Base-by-base conservation (phyloP, 2,888 invertebrate genomes). In the Blera fallax region DNA sequence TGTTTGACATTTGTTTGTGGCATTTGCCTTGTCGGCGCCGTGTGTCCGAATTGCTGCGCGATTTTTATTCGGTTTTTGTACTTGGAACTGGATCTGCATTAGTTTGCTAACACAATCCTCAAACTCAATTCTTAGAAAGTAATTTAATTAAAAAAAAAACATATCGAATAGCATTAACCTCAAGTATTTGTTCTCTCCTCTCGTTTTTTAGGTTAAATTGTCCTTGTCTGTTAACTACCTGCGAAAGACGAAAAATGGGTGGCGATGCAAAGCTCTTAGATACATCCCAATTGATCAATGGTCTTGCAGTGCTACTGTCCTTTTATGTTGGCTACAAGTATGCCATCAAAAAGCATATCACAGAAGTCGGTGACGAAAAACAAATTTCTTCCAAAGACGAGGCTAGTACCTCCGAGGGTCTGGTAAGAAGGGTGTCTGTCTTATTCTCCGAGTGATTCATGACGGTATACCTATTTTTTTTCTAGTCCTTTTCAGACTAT, bases 311-410 rank as follows among this genome's bases (percentile, higher is more conserved):
- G 74, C 88, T 92, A 79, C 87, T 92, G n/a, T 92, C 92, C 34
- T 92, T 92, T 72, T 92, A 90, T 54, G 92, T 91, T 8, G 92
- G 92, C 10, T 92, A 92, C 84, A 92, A 90, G 80, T 92, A 92
- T 87, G 92, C 92, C 7, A 78, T 90, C 5, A 91, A 91, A 43
- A 88, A 73, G 64, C 89, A 90, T 29, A 89, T 88, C 21, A 60
- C 85, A 48, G 85, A 88, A 11, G 89, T 89, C 18, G 89, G 88
- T 54, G 73, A 69, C 6, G 87, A 58, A 79, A 88, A 79, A 74
- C 84, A 50, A 34, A 64, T 16, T 14, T 62, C 52, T 14, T 62
- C 52, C 14, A 76, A 56, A 70, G 72, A 54, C 7, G 64, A 50
- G 18, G 21, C 67, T 6, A 67, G 70, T 24, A 60, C 81, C 1